phyloP scores from a whole-genome alignment of 2,113 vertebrate genomes.

The Stigmatopora argus region DNA sequence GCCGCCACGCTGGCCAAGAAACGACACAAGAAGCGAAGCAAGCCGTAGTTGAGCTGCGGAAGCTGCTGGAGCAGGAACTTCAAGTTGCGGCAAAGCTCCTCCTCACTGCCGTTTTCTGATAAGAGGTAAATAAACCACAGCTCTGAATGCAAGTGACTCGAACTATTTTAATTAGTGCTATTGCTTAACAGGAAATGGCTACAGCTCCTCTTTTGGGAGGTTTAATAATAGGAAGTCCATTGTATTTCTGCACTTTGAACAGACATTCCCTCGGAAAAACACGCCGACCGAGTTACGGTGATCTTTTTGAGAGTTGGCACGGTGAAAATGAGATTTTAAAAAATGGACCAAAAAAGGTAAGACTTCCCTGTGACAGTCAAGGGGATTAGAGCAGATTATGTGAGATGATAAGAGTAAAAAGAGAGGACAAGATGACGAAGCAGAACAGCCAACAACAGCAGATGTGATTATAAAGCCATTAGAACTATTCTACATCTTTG shows the following conservation, averaged over 20 bases:
- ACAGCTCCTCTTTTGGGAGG: not conserved
- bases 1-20: constrained; percentile 91
- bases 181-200: not conserved
- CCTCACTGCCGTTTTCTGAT: constrained; percentile 91
- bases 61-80: constrained; percentile 95
- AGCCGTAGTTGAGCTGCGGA: constrained; percentile 91
- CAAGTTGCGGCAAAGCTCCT: constrained; percentile 89
- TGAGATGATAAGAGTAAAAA: constrained; percentile 8
- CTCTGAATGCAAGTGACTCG: not conserved
- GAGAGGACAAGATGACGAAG: constrained; percentile 9
- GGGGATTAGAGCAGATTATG: constrained; percentile 46
- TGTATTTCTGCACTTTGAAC: constrained; percentile 1
- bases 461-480: constrained; percentile 3
- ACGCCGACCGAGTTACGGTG: constrained; percentile 6
- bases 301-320: not conserved
- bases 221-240: not conserved
- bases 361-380: constrained; percentile 1
- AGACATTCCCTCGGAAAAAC: not conserved
- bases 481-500: not conserved
- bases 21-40: constrained; percentile 93
- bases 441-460: constrained; percentile 8
- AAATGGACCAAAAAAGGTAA: constrained; percentile 3
- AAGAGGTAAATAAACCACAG: not conserved
- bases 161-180: not conserved
- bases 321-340: not conserved